phyloP scores from a whole-genome alignment of 2,113 vertebrate species.

The Ondatra zibethicus region DNA sequence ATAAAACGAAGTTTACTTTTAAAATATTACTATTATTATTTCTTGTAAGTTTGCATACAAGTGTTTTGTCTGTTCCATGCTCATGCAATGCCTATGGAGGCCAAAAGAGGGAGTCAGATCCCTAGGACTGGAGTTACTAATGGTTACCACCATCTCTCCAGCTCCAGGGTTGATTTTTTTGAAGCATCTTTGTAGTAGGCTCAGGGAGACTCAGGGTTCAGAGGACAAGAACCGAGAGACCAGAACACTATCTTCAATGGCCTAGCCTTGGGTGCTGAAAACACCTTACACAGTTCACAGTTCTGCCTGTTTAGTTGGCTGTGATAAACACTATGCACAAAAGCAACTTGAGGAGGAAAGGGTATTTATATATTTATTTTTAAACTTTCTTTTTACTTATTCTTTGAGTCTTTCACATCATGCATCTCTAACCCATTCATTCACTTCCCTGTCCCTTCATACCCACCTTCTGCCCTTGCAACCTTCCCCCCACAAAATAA shows the following conservation, averaged over 20 bases:
- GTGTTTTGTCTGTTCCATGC: neutral
- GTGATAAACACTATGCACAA: neutral
- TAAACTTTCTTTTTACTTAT: neutral
- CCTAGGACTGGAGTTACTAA: neutral
- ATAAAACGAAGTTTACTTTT: neutral
- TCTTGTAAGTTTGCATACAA: neutral
- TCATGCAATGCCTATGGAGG: neutral
- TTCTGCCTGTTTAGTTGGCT: neutral
- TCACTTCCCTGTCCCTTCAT: neutral
- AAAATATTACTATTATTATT: neutral
- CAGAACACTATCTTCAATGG: neutral
- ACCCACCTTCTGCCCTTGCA: neutral
- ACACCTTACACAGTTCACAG: neutral
- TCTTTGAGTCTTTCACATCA: neutral
- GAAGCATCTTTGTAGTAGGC: neutral
- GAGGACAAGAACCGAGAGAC: slow-evolving; percentile 1
- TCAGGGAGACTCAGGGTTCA: neutral
- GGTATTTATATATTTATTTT: too few species aligned
- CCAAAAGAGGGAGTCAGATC: neutral
- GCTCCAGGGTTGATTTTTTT: neutral
- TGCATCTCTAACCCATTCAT: neutral
- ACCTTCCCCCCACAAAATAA: neutral
- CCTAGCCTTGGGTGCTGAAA: neutral
- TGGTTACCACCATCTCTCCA: neutral
- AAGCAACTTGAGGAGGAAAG: neutral